A percentile compares a stretch with the other conserved stretches of the same genome.
These are phyloP conservation scores for Sinella curviseta DNA, from an alignment of 1,140 invertebrate genomes.

Conservation along the genomic window DNA sequence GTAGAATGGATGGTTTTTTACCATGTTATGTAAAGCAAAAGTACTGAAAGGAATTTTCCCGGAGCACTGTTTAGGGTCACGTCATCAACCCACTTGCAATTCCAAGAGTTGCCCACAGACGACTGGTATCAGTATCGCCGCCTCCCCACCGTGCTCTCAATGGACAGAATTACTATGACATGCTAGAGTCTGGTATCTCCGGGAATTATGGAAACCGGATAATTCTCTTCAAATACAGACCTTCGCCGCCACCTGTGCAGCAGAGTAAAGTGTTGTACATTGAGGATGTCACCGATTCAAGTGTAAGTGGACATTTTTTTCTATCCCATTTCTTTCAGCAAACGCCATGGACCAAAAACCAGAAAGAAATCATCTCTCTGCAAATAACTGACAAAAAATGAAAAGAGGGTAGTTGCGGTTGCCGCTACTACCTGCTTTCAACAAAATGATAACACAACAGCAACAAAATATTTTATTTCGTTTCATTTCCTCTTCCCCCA, in stretches of 20 bases:
- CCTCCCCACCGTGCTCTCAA: constrained; percentile 15
- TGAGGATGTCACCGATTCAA: constrained; percentile 30
- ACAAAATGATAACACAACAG: no score
- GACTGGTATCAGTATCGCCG: constrained; percentile 27
- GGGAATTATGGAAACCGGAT: background rate
- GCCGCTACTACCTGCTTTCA: no score
- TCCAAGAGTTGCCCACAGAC: constrained; percentile 32
- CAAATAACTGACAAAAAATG: no score
- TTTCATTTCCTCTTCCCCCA: background rate
- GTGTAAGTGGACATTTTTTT: background rate
- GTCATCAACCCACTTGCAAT: constrained; percentile 20
- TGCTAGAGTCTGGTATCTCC: constrained; percentile 12
- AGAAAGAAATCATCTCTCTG: no score
- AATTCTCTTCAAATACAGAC: background rate
- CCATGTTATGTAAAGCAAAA: no score
- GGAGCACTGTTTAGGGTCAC: constrained; percentile 19
- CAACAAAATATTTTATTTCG: no score
- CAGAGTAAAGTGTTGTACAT: constrained; percentile 35
- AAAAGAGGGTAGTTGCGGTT: no score
- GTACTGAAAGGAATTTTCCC: constrained; percentile 6
- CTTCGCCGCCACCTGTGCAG: constrained; percentile 24
- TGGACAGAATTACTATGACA: constrained; percentile 29
- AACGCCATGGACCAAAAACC: no score
- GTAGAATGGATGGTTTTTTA: no score
- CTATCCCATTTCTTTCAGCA: no score